Evolutionary conservation across 2,113 vertebrate genomes (phyloP), one percentile per base, ranked within the genome.

Genomic region (Podarcis raffonei): DNA sequence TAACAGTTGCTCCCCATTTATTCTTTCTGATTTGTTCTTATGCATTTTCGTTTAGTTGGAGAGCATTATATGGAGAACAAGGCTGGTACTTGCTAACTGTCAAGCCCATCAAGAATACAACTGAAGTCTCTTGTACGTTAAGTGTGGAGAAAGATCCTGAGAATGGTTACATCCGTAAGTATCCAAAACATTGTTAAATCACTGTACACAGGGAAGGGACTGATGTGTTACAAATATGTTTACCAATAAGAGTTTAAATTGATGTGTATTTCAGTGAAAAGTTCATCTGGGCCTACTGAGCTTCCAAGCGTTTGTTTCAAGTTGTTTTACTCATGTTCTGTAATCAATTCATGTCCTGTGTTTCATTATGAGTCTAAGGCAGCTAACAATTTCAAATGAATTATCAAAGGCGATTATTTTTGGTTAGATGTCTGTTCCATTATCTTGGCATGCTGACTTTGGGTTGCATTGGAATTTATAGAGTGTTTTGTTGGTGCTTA

Each of bases 101-200:
- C 57, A 79, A 78, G 25, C 57, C 53, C 71, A 25, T 13, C 27
- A n/a, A 85, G n/a, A 89, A 89, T 39, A 78, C 69, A 22, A 48
- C 23, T 35, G 48, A 23, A 3, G 37, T 90, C 23, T 69, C 35
- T 15, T 87, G 89, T 75, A 37, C 80, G 35, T 16, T 12, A 39
- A 57, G 2, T 6, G 48, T 86, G 53, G 69, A 80, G 72, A 82
- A 62, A 69, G 16, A 78, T 5, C 86, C 82, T 76, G 77, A 85
- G 39, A 92, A 91, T 48, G 57, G 39, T 83, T 91, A 92, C 39
- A 32, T 90, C 32, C n/a, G 87, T 90, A 90, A 87, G 91, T 92
- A 81, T 8, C 53, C 5, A 39, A 59, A 4, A 2, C 18, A 42
- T n/a, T 62, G 1, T 37, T 76, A 18, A 12, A 12, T 84, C 16